These are phyloP conservation scores for Drosophila sp. DNA, from an alignment of 1,140 invertebrate genomes.

Conservation along the genomic window DNA sequence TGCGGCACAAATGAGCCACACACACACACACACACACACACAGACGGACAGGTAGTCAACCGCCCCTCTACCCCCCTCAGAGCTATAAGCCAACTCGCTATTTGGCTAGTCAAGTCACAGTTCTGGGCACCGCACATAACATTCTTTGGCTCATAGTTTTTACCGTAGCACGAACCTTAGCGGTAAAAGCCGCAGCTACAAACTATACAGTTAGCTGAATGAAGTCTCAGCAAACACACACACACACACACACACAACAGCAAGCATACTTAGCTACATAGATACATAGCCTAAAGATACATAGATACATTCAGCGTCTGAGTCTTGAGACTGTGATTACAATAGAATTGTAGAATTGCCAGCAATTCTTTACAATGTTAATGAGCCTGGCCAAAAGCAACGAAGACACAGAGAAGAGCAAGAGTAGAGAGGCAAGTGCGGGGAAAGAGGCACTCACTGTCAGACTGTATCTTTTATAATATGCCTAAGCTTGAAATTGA, in stretches of 20 bases:
- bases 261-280: neutral
- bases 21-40: conserved; percentile 11
- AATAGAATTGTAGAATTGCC: conserved; percentile 50
- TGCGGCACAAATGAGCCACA: conserved; percentile 63
- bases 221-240: conserved; percentile 34
- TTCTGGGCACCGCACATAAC: conserved; percentile 23
- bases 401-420: neutral
- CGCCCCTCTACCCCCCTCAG: too few species aligned
- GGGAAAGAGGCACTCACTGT: neutral
- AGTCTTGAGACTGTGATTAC: conserved; percentile 44
- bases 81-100: neutral
- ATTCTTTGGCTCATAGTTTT: conserved; percentile 74
- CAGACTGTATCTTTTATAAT: conserved; percentile 14
- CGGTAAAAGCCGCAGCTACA: conserved; percentile 83
- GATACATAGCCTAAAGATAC: conserved; percentile 1
- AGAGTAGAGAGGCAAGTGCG: neutral
- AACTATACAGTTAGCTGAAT: conserved; percentile 82
- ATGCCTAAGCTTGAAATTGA: conserved; percentile 42
- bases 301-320: conserved; percentile 20
- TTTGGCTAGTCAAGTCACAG: conserved; percentile 51
- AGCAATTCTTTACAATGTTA: conserved; percentile 11
- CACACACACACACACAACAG: conserved; percentile 11
- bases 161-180: conserved; percentile 84
- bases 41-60: neutral
- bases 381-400: conserved; percentile 1